Conservation (phyloP, 2,113 vertebrate species). For the Psephotus haematonotus region DNA sequence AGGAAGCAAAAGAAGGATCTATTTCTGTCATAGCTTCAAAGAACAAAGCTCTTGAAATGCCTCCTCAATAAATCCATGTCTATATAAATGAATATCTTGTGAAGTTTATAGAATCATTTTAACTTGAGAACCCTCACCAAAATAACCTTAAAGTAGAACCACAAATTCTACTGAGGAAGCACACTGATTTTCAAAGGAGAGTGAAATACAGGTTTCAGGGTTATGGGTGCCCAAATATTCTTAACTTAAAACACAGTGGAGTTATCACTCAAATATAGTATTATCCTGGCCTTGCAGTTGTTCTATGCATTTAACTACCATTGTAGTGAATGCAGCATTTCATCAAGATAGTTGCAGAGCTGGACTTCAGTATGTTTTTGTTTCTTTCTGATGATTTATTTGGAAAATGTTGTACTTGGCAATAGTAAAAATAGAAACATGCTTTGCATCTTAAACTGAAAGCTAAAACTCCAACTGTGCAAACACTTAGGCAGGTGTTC, state of each 20-base stretch:
- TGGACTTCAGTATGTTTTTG: background rate
- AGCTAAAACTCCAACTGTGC: background rate
- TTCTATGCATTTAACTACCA: background rate
- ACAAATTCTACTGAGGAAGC: background rate
- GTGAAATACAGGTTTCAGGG: background rate
- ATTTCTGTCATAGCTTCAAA: background rate
- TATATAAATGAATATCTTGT: background rate
- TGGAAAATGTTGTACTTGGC: constrained; percentile 2
- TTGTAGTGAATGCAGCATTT: background rate
- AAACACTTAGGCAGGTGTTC: background rate
- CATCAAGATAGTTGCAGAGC: background rate
- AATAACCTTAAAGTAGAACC: background rate
- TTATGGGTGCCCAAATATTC: background rate
- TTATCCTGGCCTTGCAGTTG: background rate
- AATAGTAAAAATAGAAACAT: background rate
- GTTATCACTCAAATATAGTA: background rate
- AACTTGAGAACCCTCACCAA: background rate
- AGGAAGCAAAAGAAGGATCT: background rate
- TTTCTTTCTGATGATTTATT: background rate
- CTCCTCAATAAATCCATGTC: background rate
- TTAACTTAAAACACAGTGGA: background rate
- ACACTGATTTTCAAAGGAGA: background rate
- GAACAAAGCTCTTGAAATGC: background rate
- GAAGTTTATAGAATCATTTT: background rate
- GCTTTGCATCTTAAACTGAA: background rate